Conservation (phyloP, 2,797 vertebrate genomes). For the Megalops cyprinoides region DNA sequence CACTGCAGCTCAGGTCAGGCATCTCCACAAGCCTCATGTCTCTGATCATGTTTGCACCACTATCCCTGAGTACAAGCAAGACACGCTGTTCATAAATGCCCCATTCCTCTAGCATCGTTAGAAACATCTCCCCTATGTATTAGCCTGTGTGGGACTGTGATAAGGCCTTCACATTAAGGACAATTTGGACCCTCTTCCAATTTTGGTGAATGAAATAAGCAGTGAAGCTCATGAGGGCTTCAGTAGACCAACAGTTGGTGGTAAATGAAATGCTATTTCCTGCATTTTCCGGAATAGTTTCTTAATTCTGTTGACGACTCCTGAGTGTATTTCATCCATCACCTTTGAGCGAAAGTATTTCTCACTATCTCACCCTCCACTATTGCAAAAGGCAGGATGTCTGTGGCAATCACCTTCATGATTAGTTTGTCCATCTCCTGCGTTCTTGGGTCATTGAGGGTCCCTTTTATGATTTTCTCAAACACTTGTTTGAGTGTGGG, state of each 20-base stretch:
- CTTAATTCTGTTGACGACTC: neutral
- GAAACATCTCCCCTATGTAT: constrained; percentile 26
- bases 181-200: constrained; percentile 27
- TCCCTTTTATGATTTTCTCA: constrained; percentile 30
- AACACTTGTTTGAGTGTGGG: constrained; percentile 23
- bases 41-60: constrained; percentile 36
- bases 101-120: constrained; percentile 33
- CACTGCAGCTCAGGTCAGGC: constrained; percentile 37
- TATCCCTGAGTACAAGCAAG: constrained; percentile 29
- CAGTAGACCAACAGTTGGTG: constrained; percentile 34
- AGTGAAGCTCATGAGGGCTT: constrained; percentile 36
- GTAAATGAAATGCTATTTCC: constrained; percentile 23
- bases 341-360: constrained; percentile 23
- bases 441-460: constrained; percentile 21
- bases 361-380: constrained; percentile 25
- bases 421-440: constrained; percentile 13
- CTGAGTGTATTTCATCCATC: constrained; percentile 20
- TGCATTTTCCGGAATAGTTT: constrained; percentile 17
- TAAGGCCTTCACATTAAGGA: constrained; percentile 32
- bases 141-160: constrained; percentile 26
- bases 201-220: too few relatives aligned
- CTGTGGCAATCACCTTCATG: constrained; percentile 37
- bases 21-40: constrained; percentile 32
- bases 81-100: constrained; percentile 11
- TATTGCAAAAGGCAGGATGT: constrained; percentile 30